Percentiles rank a stretch among this genome's conserved stretches.
Conservation (phyloP, 2,113 vertebrate species). For the Atrichornis clamosus region DNA sequence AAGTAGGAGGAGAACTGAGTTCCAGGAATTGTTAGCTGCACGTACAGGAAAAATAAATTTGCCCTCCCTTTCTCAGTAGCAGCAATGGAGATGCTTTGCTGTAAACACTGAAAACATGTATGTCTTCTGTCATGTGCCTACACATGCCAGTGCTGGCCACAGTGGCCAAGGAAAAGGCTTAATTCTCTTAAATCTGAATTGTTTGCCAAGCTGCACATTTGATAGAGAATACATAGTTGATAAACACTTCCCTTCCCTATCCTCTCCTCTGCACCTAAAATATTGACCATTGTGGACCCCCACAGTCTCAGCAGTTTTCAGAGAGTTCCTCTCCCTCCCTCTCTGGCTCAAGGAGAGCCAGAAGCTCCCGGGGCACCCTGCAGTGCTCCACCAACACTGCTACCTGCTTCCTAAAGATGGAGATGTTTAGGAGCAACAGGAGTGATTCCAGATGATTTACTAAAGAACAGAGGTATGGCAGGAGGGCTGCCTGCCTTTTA, state of each 20-base stretch:
- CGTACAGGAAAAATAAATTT: constrained; percentile 29
- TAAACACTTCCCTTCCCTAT: background rate
- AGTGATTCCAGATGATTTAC: background rate
- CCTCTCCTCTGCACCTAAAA: background rate
- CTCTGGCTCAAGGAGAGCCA: rapidly evolving
- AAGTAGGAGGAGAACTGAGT: constrained; percentile 28
- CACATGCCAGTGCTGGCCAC: rapidly evolving
- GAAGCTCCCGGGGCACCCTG: background rate
- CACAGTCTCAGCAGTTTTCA: background rate
- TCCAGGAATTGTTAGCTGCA: constrained; percentile 51
- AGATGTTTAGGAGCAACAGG: background rate
- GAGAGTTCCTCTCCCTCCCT: background rate
- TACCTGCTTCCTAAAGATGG: background rate
- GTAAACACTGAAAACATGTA: background rate
- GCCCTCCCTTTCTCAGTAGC: background rate
- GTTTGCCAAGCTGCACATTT: background rate
- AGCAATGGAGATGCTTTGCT: background rate
- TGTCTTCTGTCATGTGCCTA: background rate
- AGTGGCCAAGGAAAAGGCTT: background rate
- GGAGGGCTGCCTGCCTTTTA: background rate
- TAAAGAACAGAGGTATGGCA: background rate
- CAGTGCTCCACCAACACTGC: background rate
- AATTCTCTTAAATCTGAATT: background rate
- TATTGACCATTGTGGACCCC: background rate
- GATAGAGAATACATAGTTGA: background rate